Conservation (phyloP, 2,888 invertebrate species). For the Megalurothrips usitatus region DNA sequence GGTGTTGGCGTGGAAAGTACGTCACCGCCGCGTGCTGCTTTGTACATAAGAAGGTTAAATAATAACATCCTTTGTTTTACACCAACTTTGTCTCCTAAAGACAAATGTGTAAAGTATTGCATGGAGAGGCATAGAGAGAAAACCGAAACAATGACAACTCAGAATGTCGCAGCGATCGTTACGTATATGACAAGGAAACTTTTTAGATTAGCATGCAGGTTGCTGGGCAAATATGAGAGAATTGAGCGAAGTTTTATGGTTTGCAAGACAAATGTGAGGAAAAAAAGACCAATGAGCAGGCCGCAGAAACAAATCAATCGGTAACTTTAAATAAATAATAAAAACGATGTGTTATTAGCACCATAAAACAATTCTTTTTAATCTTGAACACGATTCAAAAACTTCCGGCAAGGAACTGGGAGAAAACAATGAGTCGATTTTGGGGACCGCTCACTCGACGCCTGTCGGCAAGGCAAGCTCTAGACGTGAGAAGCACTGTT, state of each 20-base stretch:
- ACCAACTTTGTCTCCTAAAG: background rate
- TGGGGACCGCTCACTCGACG: background rate
- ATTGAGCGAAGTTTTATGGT: background rate
- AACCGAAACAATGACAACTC: background rate
- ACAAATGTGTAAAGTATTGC: background rate
- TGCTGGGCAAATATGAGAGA: background rate
- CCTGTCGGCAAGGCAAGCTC: too few relatives aligned
- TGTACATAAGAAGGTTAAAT: background rate
- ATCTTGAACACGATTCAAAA: slow-evolving; percentile 3
- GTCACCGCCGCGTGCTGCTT: background rate
- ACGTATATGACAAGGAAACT: slow-evolving; percentile 20
- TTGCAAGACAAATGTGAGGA: background rate
- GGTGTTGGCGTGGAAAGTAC: background rate
- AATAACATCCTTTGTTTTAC: background rate
- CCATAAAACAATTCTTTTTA: slow-evolving; percentile 12
- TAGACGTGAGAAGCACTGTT: too few relatives aligned
- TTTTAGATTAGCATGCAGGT: background rate
- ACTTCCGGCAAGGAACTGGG: background rate
- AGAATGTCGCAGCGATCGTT: background rate
- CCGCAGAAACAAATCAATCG: slow-evolving; percentile 4
- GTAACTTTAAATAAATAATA: slow-evolving; percentile 24
- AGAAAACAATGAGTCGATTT: background rate
- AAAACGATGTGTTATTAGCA: slow-evolving; percentile 25
- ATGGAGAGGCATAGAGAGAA: slow-evolving; percentile 16
- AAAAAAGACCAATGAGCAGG: background rate